Evolutionary conservation across 2,797 vertebrate species (phyloP), one percentile per base, ranked within the genome.

Genomic region (Micropoecilia bifurca): DNA sequence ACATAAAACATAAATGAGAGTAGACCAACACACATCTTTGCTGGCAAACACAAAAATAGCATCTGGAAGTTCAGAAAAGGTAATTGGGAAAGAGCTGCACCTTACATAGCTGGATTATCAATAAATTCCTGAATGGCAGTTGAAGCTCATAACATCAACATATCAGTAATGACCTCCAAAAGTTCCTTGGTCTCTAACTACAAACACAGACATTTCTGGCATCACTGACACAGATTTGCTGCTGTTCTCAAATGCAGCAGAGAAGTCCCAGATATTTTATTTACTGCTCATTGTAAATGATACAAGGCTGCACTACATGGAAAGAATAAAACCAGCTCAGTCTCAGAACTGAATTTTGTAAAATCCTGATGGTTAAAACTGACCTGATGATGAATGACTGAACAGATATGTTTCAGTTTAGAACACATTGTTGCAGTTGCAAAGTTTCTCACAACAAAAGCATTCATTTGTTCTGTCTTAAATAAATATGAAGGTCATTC

Each of bases 71-170:
- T 46, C 71, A 71, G 47, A 41, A 39, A 83, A 76, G 5, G 73
- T 77, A 7, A 75, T 75, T 66, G 72, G 50, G 14, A 78, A 47
- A 84, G 47, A 84, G 73, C 82, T 87, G 82, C 61, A 85, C 80
- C 89, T 89, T 83, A 74, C 80, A 88, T 88, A 88, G 79, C 85
- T 87, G 78, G 83, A 91, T 90, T 89, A 91, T 81, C 77, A 79
- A 88, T 92, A 61, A 83, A 93, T 90, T 91, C 90, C 91, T 92
- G 83, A 90, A 85, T 61, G 57, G 74, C 74, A 59, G 68, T 71
- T 86, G 33, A 2, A 82, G 84, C 77, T 91, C 73, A 68, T 72
- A 87, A 80, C 81, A 87, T 90, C 76, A 90, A 86, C 88, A 86
- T 80, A 89, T 86, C 72, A 84, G 86, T 82, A 73, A 80, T 87